Conservation (phyloP, 2,797 vertebrate species). For the Spea hammondii region DNA sequence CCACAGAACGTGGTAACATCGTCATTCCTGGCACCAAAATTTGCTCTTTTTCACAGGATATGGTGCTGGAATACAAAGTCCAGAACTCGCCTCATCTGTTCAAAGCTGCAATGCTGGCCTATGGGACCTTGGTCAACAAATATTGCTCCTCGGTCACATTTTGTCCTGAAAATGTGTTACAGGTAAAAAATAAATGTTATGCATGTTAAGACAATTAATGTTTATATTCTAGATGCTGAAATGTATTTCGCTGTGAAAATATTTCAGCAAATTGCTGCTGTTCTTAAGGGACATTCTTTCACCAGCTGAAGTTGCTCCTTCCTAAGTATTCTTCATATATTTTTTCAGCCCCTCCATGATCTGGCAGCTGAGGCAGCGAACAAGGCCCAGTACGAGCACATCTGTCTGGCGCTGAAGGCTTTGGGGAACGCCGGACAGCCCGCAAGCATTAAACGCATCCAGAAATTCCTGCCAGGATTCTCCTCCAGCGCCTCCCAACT, state of each 20-base stretch:
- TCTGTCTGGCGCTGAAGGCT: conserved; percentile 76
- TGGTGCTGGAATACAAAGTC: conserved; percentile 59
- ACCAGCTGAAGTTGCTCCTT: no score
- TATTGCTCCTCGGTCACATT: conserved; percentile 66
- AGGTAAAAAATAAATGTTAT: conserved; percentile 63
- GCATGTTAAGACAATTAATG: no score
- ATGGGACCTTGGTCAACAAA: conserved; percentile 77
- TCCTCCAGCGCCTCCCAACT: conserved; percentile 66
- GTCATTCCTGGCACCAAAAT: no score
- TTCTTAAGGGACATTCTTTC: no score
- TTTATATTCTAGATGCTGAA: no score
- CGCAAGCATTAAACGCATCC: conserved; percentile 77
- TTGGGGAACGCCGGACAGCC: conserved; percentile 82
- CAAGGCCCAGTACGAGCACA: conserved; percentile 68
- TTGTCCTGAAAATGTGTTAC: conserved; percentile 70
- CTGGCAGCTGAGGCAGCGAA: conserved; percentile 69
- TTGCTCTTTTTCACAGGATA: conserved; percentile 62
- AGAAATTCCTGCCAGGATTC: conserved; percentile 74
- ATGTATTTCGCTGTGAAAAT: no score
- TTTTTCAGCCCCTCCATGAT: conserved; percentile 75
- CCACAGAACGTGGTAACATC: no score
- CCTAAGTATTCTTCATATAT: no score
- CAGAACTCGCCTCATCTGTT: conserved; percentile 59
- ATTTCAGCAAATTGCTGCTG: no score
- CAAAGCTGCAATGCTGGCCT: conserved; percentile 69